Base-by-base conservation (phyloP, 1,140 invertebrate species). In the Neodiprion fabricii region DNA sequence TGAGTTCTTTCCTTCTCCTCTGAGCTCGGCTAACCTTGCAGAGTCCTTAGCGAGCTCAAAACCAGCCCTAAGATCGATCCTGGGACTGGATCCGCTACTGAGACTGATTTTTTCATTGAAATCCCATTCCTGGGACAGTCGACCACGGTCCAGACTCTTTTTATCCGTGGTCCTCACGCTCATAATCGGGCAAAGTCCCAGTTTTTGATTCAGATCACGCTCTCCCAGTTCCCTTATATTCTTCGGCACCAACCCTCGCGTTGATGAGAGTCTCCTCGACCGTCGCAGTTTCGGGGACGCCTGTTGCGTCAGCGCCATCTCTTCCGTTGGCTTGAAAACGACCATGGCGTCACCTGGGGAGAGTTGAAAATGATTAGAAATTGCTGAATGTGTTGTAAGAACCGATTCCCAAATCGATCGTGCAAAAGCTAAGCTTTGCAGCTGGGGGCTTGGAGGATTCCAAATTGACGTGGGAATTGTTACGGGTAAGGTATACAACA, bases 221-320 rank as follows among this genome's bases (percentile, higher is more conserved):
- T 72, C n/a, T 12, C 12, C 67, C 12, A 65, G 12, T 7, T 21
- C 17, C 61, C 17, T 72, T 12, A 65, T 4, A 17, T 8, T 50
- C 73, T 71, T 75, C 21, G 86, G 82, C 76, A 85, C 85, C 77
- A 91, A 86, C 50, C 91, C 90, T 77, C 91, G 84, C 7, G 91
- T 92, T 21, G 91, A 91, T 2, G 90, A 90, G 67, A 92, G 84
- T 72, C 91, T 85, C 17, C 90, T 82, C 0, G 87, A 88, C 71
- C 84, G 80, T 9, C 82, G 80, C 47, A 87, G 77, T 74, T 85
- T 88, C 49, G 77, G 79, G 68, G 81, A 76, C 74, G 77, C 21
- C 80, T 77, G 67, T 81, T 78, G 28, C 28, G 85, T 80, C 83
- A 83, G 80, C 74, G 79, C 75, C 67, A 49, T 69, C 53, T 11